phyloP scores from a whole-genome alignment of 2,888 invertebrate genomes.

The Orthosia incerta region DNA sequence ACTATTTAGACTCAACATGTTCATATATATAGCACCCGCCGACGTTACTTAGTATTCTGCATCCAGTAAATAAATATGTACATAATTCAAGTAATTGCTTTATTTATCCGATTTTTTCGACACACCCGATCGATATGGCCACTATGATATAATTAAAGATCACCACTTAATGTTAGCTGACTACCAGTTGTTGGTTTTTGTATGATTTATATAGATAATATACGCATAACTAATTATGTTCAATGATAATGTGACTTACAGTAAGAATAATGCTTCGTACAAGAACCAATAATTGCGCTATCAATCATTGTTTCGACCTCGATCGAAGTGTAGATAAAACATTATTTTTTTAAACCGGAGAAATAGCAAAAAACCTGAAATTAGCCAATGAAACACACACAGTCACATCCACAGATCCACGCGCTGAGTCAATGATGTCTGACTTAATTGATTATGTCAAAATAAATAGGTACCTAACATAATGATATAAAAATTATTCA shows the following conservation, averaged over 20 bases:
- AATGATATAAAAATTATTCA: background rate
- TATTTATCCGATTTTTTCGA: slow-evolving; percentile 68
- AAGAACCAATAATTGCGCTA: slow-evolving; percentile 46
- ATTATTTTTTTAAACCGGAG: background rate
- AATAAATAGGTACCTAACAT: background rate
- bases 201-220: slow-evolving; percentile 60
- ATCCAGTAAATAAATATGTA: slow-evolving; percentile 69
- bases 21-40: slow-evolving; percentile 14
- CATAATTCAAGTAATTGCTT: slow-evolving; percentile 70
- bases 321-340: slow-evolving; percentile 20
- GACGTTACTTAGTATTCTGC: slow-evolving; percentile 41
- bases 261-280: slow-evolving; percentile 32
- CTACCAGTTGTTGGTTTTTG: slow-evolving; percentile 62
- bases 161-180: slow-evolving; percentile 53
- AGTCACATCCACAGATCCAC: background rate
- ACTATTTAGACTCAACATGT: slow-evolving; percentile 30
- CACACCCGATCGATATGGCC: slow-evolving; percentile 42
- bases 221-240: slow-evolving; percentile 53
- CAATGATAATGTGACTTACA: slow-evolving; percentile 59
- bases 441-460: background rate
- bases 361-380: slow-evolving; percentile 4
- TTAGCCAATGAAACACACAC: background rate
- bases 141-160: slow-evolving; percentile 62
- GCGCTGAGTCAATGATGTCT: background rate
- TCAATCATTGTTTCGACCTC: slow-evolving; percentile 55